phyloP scores from a whole-genome alignment of 2,113 vertebrate species.

The Phrynosoma blainvillii region DNA sequence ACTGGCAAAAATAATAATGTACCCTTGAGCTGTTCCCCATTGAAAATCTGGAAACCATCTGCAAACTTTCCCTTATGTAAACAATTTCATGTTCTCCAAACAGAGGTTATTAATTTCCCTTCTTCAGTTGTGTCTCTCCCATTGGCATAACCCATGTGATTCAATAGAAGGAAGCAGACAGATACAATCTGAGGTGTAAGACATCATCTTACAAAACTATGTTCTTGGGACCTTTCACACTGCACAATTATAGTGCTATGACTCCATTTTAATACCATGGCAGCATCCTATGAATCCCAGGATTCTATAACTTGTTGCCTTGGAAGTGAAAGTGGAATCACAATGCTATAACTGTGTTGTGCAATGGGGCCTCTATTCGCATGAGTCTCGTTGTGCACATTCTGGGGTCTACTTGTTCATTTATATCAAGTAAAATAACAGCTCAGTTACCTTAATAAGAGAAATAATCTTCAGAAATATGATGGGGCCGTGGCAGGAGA shows the following conservation, averaged over 20 bases:
- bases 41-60: background rate
- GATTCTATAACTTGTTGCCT: too few relatives aligned
- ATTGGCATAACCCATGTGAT: background rate
- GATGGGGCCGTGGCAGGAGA: background rate
- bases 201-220: background rate
- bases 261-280: too few relatives aligned
- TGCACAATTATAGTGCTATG: too few relatives aligned
- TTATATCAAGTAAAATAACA: slow-evolving; percentile 61
- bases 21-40: background rate
- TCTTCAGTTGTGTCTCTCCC: background rate
- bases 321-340: too few relatives aligned
- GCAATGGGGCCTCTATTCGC: too few relatives aligned
- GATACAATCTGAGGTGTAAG: background rate
- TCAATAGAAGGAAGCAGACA: background rate
- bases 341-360: too few relatives aligned
- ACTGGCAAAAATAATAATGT: background rate
- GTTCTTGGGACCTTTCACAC: too few relatives aligned
- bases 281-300: too few relatives aligned
- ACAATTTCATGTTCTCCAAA: background rate
- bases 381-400: slow-evolving; percentile 12
- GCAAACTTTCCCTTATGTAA: background rate
- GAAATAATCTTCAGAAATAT: background rate
- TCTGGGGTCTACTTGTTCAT: slow-evolving; percentile 5
- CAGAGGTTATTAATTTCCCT: background rate
- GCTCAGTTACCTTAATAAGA: background rate